Base-by-base conservation (phyloP, 2,888 invertebrate species). In the Spodoptera littoralis region DNA sequence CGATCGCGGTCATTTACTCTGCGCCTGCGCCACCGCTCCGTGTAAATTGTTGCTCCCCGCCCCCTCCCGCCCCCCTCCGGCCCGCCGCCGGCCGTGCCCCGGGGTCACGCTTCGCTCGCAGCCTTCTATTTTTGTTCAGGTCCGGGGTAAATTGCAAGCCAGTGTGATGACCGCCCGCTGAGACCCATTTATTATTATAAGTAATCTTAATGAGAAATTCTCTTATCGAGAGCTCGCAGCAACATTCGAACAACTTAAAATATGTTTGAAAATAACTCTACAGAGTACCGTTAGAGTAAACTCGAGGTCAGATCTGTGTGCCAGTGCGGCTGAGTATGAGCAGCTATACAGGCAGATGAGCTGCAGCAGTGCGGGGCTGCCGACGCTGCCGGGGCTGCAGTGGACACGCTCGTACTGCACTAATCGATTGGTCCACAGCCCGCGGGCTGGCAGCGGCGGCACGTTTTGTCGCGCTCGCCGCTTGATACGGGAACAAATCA, bases 391-490 rank as follows among this genome's bases (percentile, higher is more conserved):
- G 27, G 27, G 27, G 27, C 27, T 27, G 27, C 27, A 3, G 27
- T 27, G 27, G 81, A 71, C 76, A 79, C 85, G 80, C 77, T 82
- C 78, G 76, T 82, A 71, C 52, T 61, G 64, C 60, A 51, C 78
- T 86, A 86, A 88, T 84, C 81, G 84, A 88, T 87, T 85, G 74
- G 84, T 87, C 86, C 84, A 88, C 65, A 79, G 56, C 78, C 65
- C 63, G 48, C 64, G 60, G 62, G 62, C 67, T 51, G 53, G 42
- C 24, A 41, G 61, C 56, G 55, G 51, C 41, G 65, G 60, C 27
- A 65, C 61, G 71, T 74, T 78, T 72, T 72, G 64, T 74, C 49
- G 70, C 47, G 13, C 60, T 48, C 36, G 59, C 58, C 51, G 36
- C 47, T 73, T 69, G 67, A 70, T 70, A 56, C 77, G 72, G 78